These are phyloP conservation scores for Pteria penguin DNA, from an alignment of 2,888 invertebrate genomes.

Conservation along the genomic window DNA sequence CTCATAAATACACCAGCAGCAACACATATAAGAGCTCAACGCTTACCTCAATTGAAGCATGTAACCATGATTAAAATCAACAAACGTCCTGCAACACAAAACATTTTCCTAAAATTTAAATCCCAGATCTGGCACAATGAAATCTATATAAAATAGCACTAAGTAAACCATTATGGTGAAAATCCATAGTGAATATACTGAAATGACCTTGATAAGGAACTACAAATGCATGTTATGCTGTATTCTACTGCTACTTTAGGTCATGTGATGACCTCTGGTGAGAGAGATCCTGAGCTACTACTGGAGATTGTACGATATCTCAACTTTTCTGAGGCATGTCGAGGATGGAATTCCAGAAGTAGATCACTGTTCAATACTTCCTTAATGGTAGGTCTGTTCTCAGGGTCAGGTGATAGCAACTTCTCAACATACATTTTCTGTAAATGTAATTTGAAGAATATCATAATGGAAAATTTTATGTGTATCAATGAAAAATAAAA, in stretches of 20 bases:
- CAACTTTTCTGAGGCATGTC: constrained; percentile 51
- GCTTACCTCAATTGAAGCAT: too few species aligned
- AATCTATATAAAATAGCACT: too few species aligned
- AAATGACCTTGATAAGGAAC: too few species aligned
- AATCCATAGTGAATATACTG: too few species aligned
- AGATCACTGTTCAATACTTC: constrained; percentile 70
- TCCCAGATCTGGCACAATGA: too few species aligned
- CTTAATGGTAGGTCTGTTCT: constrained; percentile 83
- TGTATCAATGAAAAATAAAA: background rate
- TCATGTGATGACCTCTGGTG: background rate
- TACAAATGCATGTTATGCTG: too few species aligned
- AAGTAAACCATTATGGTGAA: too few species aligned
- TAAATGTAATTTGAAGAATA: constrained; percentile 48
- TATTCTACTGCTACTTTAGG: background rate
- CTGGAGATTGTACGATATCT: constrained; percentile 67
- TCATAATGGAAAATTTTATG: constrained; percentile 2
- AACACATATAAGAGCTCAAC: too few species aligned
- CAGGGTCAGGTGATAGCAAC: constrained; percentile 89
- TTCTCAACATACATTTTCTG: constrained; percentile 87
- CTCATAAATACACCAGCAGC: too few species aligned
- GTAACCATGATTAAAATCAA: too few species aligned
- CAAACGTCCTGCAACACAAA: too few species aligned
- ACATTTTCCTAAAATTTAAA: too few species aligned
- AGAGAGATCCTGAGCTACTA: constrained; percentile 53
- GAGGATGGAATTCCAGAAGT: constrained; percentile 62